Base-by-base conservation (phyloP, 2,888 invertebrate genomes). In the Limnephilus rhombicus region DNA sequence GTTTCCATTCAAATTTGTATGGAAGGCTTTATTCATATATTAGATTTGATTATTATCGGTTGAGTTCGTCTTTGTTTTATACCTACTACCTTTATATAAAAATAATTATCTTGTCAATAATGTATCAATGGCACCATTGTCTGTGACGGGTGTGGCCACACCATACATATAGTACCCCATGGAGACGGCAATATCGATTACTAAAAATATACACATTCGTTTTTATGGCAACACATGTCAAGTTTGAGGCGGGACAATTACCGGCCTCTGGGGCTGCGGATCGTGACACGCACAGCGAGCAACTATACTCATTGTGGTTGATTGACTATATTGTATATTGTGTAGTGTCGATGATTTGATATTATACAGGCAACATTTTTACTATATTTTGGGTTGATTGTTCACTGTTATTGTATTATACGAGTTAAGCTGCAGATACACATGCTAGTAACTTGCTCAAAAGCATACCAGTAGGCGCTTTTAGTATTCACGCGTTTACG, bases 141-240 rank as follows among this genome's bases (percentile, higher is more conserved):
- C 85, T n/a, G 24, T 37, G 9, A n/a, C 12, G 85, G 85, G 85
- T 85, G 85, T 85, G 85, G 85, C 41, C 37, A n/a, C 37, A 12
- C 41, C n/a, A 85, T 3, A 45, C 12, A 85, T 45, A 85, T 85
- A 85, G 45, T 15, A 13, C 11, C 37, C 45, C 85, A 15, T 9
- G 37, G 37, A 24, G 41, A 85, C 15, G 37, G 37, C n/a, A 45
- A 85, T 85, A 85, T 85, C 85, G 85, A 85, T 85, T 85, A 68
- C 68, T 68, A 45, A 85, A 45, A 85, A 41, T 41, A 41, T 45
- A 85, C 85, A 45, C 41, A 85, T 85, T 85, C 45, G 85, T 85
- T 41, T 41, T 85, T 85, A 85, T 41, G 85, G 41, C n/a, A 85
- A 85, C 85, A 85, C 85, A 41, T 85, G 85, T 83, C 34, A 34